These are phyloP conservation scores for Nebria salina DNA, from an alignment of 2,888 invertebrate genomes.

Conservation along the genomic window DNA sequence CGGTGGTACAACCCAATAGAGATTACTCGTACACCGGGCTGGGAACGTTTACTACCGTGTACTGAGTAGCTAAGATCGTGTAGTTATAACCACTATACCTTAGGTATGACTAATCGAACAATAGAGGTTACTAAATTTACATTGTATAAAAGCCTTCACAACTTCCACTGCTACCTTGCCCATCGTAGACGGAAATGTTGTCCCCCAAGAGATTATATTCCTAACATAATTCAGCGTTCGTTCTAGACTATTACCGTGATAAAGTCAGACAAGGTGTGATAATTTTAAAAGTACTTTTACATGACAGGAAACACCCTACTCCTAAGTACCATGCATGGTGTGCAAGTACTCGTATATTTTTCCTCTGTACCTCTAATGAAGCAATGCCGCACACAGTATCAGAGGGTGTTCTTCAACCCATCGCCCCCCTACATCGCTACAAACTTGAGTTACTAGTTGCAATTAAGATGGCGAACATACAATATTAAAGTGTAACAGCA, in stretches of 20 bases:
- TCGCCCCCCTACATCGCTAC: not conserved
- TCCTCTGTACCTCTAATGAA: conserved; percentile 13
- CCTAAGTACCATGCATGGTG: not conserved
- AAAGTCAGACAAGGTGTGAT: too few species aligned
- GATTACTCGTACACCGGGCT: conserved; percentile 17
- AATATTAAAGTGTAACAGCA: conserved; percentile 37
- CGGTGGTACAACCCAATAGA: conserved; percentile 29
- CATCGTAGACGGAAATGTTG: too few species aligned
- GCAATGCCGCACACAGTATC: not conserved
- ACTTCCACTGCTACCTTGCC: not conserved
- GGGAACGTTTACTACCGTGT: not conserved
- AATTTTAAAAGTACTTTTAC: not conserved
- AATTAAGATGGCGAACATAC: conserved; percentile 41
- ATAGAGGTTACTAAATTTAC: not conserved
- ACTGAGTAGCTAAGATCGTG: not conserved
- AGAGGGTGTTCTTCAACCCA: not conserved
- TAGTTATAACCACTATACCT: not conserved
- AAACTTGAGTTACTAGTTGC: conserved; percentile 35
- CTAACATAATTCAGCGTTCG: too few species aligned
- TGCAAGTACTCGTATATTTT: not conserved
- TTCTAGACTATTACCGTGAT: too few species aligned
- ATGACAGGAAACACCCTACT: not conserved
- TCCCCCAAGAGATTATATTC: too few species aligned
- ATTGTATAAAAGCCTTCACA: not conserved
- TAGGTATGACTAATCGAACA: not conserved